Conservation (phyloP, 2,888 invertebrate species). For the Pheosia tremula region DNA sequence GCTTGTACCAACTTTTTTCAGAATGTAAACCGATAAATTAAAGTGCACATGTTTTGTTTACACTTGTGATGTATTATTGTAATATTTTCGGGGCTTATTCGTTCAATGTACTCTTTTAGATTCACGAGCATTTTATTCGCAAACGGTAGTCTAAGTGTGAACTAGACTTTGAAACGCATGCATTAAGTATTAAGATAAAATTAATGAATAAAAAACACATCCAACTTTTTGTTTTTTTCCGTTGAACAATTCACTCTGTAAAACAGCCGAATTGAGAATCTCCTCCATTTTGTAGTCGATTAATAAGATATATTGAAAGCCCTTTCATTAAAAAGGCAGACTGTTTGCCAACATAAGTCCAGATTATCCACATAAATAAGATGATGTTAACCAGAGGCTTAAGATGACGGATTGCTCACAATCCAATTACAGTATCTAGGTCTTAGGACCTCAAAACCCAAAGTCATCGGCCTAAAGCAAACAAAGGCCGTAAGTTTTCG, state of each 20-base stretch:
- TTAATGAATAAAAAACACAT: too few species aligned
- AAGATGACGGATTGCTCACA: slow-evolving; percentile 7
- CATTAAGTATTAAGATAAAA: too few species aligned
- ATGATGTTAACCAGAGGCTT: slow-evolving; percentile 7
- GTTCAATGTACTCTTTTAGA: not conserved
- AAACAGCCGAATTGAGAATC: too few species aligned
- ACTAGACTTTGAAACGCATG: too few species aligned
- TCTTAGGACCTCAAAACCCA: slow-evolving; percentile 3
- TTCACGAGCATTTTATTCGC: too few species aligned
- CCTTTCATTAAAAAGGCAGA: not conserved
- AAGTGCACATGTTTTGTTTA: not conserved
- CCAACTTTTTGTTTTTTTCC: too few species aligned
- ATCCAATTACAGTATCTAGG: slow-evolving; percentile 9
- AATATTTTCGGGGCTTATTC: not conserved
- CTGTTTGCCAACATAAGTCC: not conserved
- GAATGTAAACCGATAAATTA: not conserved
- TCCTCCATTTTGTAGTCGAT: too few species aligned
- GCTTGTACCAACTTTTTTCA: not conserved
- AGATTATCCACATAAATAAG: slow-evolving; percentile 4
- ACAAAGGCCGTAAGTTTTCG: not conserved
- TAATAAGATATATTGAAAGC: not conserved
- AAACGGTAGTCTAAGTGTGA: too few species aligned
- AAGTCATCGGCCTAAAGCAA: slow-evolving; percentile 1
- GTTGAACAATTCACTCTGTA: too few species aligned
- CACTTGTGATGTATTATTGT: not conserved